Evolutionary conservation across 30 jellyfish, hydroid and myxozoan genomes (phyloP), one percentile per base, ranked within the genome.

Genomic region (Sanderia malayensis): DNA sequence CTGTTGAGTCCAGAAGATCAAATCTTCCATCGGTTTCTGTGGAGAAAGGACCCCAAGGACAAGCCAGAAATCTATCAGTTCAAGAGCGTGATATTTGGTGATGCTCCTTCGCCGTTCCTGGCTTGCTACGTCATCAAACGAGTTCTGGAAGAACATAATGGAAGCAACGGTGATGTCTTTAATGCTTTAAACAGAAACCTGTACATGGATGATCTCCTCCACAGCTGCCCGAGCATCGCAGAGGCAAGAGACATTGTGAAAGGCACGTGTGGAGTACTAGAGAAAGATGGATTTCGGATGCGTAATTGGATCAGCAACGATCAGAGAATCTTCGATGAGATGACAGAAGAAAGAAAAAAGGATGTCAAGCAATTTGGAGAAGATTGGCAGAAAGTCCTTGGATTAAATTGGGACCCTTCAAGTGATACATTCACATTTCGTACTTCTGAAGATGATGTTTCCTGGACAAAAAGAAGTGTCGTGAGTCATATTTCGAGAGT

Each of bases 191-290:
- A 10, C 80, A 68, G 80, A 68, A 44, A 68, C 25, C 26, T 68
- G 80, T 68, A 68, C 67, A 68, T 68, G 67, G 80, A 68, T 7
- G 80, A 68, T 37, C 84, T 71, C 73, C 84, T 71, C 24, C 74
- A 71, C 84, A 71, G 84, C 37, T 57, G 73, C 61, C 49, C 59
- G 31, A 49, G 61, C 74, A 26, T 49, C 34, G 62, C 74, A 71
- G 73, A 30, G 71, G 84, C 84, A 49, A 47, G 46, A 49, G 80
- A 68, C 37, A 68, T 68, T 68, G 80, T 68, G 67, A 68, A 68
- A 68, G 80, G 80, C 80, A 68, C 67, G 25, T 41, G 80, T 33
- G 45, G 46, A 68, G 80, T 68, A 20, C 26, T 37, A 68, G 67
- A 68, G 59, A 68, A 68, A 52, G 80, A 52, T 68, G 68, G 80